Evolutionary conservation across 2,797 vertebrate genomes (phyloP), one percentile per base, ranked within the genome.

Genomic region (Phoxinus dragarum): DNA sequence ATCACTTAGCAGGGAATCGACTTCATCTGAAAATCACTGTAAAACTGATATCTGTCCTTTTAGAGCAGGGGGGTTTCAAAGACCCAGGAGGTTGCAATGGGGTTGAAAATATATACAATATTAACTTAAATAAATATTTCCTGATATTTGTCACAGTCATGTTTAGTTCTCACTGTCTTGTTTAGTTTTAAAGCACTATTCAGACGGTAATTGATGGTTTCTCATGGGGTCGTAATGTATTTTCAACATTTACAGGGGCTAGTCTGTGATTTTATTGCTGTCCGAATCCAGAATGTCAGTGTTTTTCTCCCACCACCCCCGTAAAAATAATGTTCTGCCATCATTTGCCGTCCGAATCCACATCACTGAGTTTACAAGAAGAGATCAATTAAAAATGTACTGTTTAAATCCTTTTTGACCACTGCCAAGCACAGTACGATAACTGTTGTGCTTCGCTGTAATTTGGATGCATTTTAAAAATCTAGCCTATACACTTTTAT

Each of bases 11-110:
- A 54, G 66, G 14, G 21, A 69, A 54, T 11, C 40, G 67, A 19
- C 47, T 19, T 19, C 6, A 9, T 52, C 34, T 6, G 7, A 71
- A 69, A 71, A 71, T 42, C 67, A 71, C 49, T 40, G 49, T 40
- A 71, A 71, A 81, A 81, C 80, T 56, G 52, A 81, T 81, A 59
- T 71, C 49, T 56, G 66, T 71, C 49, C 80, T 81, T 81, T 12
- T 4, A 68, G 78, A 52, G 49, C 12, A n/a, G 14, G 23, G 23
- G 23, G 40, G 6, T 16, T 72, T 72, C 23, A 47, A 47, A 17
- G 6, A 9, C 11, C 5, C 11, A 72, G 23, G 6, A 72, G 38
- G 40, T 14, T n/a, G 40, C 21, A 47, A 40, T 40, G 36, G 38
- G 38, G 17, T 69, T n/a, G 9, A 69, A 69, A 69, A 40, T 40